Conservation (phyloP, 2,888 invertebrate genomes). For the Matsumyia berberina region DNA sequence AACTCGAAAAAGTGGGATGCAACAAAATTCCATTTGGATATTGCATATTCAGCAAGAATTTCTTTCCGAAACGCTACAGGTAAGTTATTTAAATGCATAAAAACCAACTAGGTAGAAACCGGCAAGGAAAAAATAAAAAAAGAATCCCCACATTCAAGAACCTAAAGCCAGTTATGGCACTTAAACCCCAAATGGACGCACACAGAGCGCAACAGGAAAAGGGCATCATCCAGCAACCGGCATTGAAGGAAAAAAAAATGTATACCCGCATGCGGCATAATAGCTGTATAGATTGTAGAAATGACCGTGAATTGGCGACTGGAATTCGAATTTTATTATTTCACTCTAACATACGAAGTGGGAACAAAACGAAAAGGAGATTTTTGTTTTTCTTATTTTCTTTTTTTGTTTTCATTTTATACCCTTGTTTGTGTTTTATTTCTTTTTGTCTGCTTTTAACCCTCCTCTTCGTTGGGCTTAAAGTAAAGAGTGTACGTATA, state of each 20-base stretch:
- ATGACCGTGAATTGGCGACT: slow-evolving; percentile 75
- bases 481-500: slow-evolving; percentile 22
- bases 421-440: slow-evolving; percentile 22
- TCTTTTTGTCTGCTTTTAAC: slow-evolving; percentile 27
- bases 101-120: not conserved
- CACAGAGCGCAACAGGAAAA: slow-evolving; percentile 52
- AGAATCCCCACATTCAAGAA: not conserved
- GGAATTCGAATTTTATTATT: slow-evolving; percentile 56
- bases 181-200: slow-evolving; percentile 28
- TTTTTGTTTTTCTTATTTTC: slow-evolving; percentile 24
- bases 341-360: slow-evolving; percentile 31
- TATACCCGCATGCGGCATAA: slow-evolving; percentile 47
- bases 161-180: slow-evolving; percentile 26
- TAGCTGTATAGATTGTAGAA: slow-evolving; percentile 75
- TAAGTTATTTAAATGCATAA: slow-evolving; percentile 22
- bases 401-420: slow-evolving; percentile 12
- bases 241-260: slow-evolving; percentile 5
- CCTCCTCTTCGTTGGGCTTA: slow-evolving; percentile 33
- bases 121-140: not conserved
- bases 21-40: slow-evolving; percentile 7
- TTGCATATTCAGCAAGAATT: slow-evolving; percentile 6
- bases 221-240: slow-evolving; percentile 62
- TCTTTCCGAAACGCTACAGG: slow-evolving; percentile 22
- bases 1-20: not conserved
- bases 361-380: slow-evolving; percentile 26